Evolutionary conservation across 2,888 invertebrate genomes (phyloP).

Genomic region (Campoletis raptor): DNA sequence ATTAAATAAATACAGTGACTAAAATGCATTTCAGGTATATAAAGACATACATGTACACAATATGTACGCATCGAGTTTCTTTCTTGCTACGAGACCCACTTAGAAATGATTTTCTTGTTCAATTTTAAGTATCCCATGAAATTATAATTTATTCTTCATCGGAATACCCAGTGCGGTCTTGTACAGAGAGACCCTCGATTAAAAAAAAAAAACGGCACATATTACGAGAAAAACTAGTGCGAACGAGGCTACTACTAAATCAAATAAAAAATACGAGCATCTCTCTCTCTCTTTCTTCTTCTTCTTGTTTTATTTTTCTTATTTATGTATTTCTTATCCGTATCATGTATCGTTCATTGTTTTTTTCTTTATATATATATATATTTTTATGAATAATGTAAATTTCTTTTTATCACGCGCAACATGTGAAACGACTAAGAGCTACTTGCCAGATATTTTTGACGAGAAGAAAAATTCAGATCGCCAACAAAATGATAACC

Average conservation of each 20-base stretch:
- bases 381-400: conserved; percentile 54
- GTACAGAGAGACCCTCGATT: conserved; percentile 42
- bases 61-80: conserved; percentile 11
- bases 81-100: not conserved
- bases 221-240: conserved; percentile 52
- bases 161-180: not conserved
- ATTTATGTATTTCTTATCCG: not conserved
- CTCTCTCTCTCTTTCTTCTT: conserved; percentile 34
- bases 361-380: conserved; percentile 8
- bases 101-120: not conserved
- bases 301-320: conserved; percentile 17
- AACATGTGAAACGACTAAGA: conserved; percentile 61
- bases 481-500: conserved; percentile 14
- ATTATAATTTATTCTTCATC: conserved; percentile 7
- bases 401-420: conserved; percentile 59
- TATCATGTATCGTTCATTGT: not conserved
- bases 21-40: conserved; percentile 59
- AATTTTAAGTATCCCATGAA: not conserved
- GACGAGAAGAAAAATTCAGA: conserved; percentile 1
- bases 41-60: conserved; percentile 13
- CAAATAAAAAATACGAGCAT: conserved; percentile 54
- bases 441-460: conserved; percentile 51
- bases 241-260: conserved; percentile 53
- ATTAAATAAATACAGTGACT: conserved; percentile 66
- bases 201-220: conserved; percentile 67